These are phyloP conservation scores for Aplocera efformata DNA, from an alignment of 2,888 invertebrate genomes.

Conservation along the genomic window DNA sequence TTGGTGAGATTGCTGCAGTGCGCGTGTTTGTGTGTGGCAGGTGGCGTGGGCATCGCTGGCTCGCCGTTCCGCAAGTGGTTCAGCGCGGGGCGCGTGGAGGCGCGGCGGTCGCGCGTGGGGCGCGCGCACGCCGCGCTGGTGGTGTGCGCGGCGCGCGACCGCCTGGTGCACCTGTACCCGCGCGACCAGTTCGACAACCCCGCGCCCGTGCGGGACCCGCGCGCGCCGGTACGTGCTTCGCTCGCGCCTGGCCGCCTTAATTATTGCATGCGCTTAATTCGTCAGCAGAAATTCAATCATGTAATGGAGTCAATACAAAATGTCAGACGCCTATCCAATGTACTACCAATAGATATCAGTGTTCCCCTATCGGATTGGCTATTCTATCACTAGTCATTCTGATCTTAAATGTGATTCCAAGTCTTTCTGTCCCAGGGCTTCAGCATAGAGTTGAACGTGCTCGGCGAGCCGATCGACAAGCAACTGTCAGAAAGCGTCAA, in stretches of 20 bases:
- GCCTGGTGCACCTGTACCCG: conserved; percentile 92
- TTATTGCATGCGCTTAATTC: no score
- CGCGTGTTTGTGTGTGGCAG: conserved; percentile 32
- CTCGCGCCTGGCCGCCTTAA: no score
- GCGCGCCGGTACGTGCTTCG: conserved; percentile 26
- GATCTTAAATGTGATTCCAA: not conserved
- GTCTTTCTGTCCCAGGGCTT: conserved; percentile 76
- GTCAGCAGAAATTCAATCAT: no score
- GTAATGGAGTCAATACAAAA: no score
- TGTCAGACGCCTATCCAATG: no score
- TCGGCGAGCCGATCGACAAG: conserved; percentile 81
- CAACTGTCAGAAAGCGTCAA: conserved; percentile 77
- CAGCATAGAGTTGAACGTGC: conserved; percentile 78
- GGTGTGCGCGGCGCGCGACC: conserved; percentile 84
- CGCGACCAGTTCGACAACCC: conserved; percentile 93
- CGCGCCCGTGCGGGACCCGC: conserved; percentile 42
- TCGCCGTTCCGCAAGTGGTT: conserved; percentile 93
- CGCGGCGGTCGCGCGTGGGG: conserved; percentile 89
- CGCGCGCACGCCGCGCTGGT: conserved; percentile 87
- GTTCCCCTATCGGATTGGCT: no score
- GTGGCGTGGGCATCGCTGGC: conserved; percentile 89
- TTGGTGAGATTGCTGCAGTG: not conserved
- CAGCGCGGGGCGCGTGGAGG: conserved; percentile 90
- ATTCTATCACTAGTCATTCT: no score
- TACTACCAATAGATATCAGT: no score